These are phyloP conservation scores for Pachypanchax playfairii DNA, from an alignment of 2,113 vertebrate genomes.

Conservation along the genomic window DNA sequence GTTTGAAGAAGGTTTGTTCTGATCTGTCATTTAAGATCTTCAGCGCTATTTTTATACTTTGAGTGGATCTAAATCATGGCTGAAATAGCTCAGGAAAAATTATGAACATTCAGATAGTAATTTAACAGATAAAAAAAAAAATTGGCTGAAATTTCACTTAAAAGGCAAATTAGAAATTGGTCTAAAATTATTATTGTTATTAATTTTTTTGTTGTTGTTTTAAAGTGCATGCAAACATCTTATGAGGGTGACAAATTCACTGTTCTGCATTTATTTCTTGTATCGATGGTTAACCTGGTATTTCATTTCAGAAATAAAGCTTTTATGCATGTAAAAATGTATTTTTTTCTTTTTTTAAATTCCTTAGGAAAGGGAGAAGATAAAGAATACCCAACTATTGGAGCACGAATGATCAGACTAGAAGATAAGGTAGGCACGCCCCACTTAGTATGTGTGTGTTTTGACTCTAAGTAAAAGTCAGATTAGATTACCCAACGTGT, in stretches of 20 bases:
- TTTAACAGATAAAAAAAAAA: too few relatives aligned
- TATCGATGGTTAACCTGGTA: too few relatives aligned
- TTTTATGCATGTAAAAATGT: not conserved
- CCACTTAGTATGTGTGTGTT: constrained; percentile 15
- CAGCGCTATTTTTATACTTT: too few relatives aligned
- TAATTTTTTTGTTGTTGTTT: not conserved
- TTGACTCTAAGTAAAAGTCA: constrained; percentile 18
- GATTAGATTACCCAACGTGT: constrained; percentile 18
- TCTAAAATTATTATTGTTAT: too few relatives aligned
- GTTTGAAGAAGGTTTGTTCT: too few relatives aligned
- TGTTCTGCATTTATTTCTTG: constrained; percentile 2
- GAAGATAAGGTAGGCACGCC: constrained; percentile 87
- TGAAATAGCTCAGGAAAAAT: too few relatives aligned
- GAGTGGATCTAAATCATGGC: too few relatives aligned
- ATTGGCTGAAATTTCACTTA: too few relatives aligned
- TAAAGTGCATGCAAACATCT: not conserved
- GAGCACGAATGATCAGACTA: constrained; percentile 88
- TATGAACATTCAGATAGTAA: too few relatives aligned
- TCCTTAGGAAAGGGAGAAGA: constrained; percentile 86
- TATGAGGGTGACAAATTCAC: not conserved
- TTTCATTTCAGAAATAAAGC: too few relatives aligned
- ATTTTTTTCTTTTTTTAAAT: not conserved
- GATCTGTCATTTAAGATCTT: too few relatives aligned
- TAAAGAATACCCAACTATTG: constrained; percentile 86
- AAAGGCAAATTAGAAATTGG: too few relatives aligned